Conservation (phyloP, 2,113 vertebrate species). For the Fukomys damarensis region DNA sequence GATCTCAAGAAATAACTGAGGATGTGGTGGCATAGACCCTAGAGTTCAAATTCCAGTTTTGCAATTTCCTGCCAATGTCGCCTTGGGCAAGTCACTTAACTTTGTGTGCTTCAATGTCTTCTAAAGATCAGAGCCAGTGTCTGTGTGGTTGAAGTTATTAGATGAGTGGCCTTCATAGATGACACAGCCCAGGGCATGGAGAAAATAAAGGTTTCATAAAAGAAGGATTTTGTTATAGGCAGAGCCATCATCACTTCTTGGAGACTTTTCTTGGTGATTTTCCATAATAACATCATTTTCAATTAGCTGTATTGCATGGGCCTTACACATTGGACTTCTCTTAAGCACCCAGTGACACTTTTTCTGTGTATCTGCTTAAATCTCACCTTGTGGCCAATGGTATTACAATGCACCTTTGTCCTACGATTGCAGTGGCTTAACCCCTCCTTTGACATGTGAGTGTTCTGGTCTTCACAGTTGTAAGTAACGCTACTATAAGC, state of each 20-base stretch:
- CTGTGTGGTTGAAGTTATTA: accelerated
- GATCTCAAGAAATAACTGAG: background rate
- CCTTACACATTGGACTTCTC: background rate
- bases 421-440: background rate
- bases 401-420: background rate
- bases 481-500: background rate
- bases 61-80: too few relatives aligned
- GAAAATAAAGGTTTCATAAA: background rate
- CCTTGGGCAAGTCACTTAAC: background rate
- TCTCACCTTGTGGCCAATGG: background rate
- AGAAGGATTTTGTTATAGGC: background rate
- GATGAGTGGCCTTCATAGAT: background rate
- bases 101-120: accelerated
- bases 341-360: background rate
- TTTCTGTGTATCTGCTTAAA: background rate
- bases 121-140: background rate
- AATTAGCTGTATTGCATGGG: background rate
- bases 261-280: background rate
- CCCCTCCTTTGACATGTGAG: background rate
- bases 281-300: background rate
- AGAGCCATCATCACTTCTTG: background rate
- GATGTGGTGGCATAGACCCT: background rate
- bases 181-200: background rate
- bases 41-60: background rate
- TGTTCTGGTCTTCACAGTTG: background rate